Percentiles rank a stretch among this genome's conserved stretches.
These are phyloP conservation scores for Thyatira batis DNA, from an alignment of 2,888 invertebrate genomes.

Conservation along the genomic window DNA sequence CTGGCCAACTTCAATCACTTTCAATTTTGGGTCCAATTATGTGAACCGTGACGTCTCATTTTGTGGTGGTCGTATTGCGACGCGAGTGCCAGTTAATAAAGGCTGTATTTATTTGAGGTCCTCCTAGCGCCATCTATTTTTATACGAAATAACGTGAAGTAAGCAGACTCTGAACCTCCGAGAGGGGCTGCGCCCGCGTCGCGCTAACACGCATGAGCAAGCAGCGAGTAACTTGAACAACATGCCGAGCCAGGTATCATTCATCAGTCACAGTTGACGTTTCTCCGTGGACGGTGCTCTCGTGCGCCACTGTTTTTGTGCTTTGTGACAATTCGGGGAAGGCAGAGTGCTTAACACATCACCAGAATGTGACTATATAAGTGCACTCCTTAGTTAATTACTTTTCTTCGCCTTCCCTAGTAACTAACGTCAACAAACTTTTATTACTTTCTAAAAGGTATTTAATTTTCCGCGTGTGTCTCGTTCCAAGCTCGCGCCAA, in stretches of 20 bases:
- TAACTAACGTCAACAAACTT: slow-evolving; percentile 64
- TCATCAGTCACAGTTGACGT: slow-evolving; percentile 63
- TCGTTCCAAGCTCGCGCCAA: slow-evolving; percentile 68
- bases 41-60: not conserved
- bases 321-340: slow-evolving; percentile 54
- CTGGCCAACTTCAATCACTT: too few relatives aligned
- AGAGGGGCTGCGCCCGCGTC: slow-evolving; percentile 33
- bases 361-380: slow-evolving; percentile 77
- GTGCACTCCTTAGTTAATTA: slow-evolving; percentile 59
- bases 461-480: slow-evolving; percentile 78
- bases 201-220: slow-evolving; percentile 49
- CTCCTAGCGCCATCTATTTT: slow-evolving; percentile 34
- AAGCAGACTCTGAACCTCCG: slow-evolving; percentile 33
- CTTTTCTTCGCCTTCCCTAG: slow-evolving; percentile 66
- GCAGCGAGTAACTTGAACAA: slow-evolving; percentile 51
- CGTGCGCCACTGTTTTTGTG: slow-evolving; percentile 54
- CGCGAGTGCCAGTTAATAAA: not conserved
- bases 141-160: slow-evolving; percentile 12
- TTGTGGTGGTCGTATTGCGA: not conserved
- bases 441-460: slow-evolving; percentile 78
- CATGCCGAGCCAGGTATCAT: slow-evolving; percentile 46
- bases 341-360: slow-evolving; percentile 63
- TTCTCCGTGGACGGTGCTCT: slow-evolving; percentile 57
- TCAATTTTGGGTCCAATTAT: too few relatives aligned
- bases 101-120: slow-evolving; percentile 7